Conservation (phyloP, 2,888 invertebrate genomes). For the Diaperis boleti region DNA sequence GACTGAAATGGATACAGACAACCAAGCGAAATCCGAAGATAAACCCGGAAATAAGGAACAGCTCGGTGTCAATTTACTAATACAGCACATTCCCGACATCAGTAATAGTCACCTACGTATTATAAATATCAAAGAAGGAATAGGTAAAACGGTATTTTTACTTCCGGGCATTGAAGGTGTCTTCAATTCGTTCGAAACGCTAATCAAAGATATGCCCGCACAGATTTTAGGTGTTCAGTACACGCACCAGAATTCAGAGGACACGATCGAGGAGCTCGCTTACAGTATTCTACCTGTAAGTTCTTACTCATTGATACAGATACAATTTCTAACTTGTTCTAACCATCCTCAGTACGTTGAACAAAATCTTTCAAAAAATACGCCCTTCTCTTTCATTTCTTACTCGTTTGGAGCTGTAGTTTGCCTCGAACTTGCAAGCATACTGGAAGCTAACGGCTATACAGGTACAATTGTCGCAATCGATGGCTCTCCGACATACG, state of each 20-base stretch:
- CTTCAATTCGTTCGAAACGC: slow-evolving; percentile 68
- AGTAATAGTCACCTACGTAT: not conserved
- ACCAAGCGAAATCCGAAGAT: not conserved
- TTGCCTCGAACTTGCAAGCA: slow-evolving; percentile 80
- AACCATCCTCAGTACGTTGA: slow-evolving; percentile 11
- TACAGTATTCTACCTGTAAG: slow-evolving; percentile 69
- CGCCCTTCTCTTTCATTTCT: slow-evolving; percentile 71
- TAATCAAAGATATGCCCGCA: slow-evolving; percentile 68
- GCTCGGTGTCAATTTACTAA: not conserved
- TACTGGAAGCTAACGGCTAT: slow-evolving; percentile 76
- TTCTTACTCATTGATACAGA: slow-evolving; percentile 24
- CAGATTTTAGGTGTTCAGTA: slow-evolving; percentile 71
- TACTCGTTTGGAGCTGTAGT: slow-evolving; percentile 91
- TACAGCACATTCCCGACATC: not conserved
- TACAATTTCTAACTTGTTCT: not conserved
- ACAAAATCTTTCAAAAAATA: not conserved
- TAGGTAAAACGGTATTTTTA: slow-evolving; percentile 68
- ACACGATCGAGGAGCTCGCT: slow-evolving; percentile 69
- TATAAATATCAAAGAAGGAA: not conserved
- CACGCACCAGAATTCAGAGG: slow-evolving; percentile 56
- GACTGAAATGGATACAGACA: slow-evolving; percentile 10
- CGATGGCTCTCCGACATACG: slow-evolving; percentile 75
- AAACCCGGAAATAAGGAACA: not conserved
- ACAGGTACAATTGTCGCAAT: slow-evolving; percentile 77
- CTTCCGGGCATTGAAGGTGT: slow-evolving; percentile 79